These are phyloP conservation scores for Pterostichus madidus DNA, from an alignment of 2,888 invertebrate species.

Conservation along the genomic window DNA sequence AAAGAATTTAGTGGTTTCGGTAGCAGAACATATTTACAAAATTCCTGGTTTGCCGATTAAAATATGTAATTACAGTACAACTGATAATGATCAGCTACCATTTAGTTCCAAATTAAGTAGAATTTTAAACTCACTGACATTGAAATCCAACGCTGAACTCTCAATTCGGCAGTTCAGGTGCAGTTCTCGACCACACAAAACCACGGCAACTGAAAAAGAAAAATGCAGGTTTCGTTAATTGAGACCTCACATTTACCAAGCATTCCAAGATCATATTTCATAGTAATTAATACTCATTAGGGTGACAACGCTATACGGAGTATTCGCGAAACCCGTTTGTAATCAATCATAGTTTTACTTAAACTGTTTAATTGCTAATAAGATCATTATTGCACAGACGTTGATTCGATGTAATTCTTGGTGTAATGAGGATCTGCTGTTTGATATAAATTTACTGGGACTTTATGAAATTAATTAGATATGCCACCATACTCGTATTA, in stretches of 20 bases:
- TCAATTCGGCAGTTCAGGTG: slow-evolving; percentile 2
- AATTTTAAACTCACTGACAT: neutral
- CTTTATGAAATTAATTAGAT: no score
- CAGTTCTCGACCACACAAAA: slow-evolving; percentile 37
- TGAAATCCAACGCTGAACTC: neutral
- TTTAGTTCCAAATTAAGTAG: neutral
- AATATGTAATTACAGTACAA: neutral
- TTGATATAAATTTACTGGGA: neutral
- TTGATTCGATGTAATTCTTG: slow-evolving; percentile 27
- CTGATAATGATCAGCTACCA: neutral
- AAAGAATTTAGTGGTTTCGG: no score
- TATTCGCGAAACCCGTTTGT: slow-evolving; percentile 30
- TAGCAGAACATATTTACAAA: neutral
- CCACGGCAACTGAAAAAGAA: slow-evolving; percentile 17
- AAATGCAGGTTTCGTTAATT: slow-evolving; percentile 56
- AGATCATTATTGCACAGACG: slow-evolving; percentile 34
- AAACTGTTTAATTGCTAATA: slow-evolving; percentile 53
- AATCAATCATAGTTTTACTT: slow-evolving; percentile 61
- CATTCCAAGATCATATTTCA: slow-evolving; percentile 55
- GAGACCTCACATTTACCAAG: slow-evolving; percentile 48
- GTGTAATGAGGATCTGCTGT: slow-evolving; percentile 17
- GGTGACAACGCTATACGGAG: slow-evolving; percentile 42
- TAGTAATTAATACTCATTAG: slow-evolving; percentile 63
- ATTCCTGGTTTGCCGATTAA: slow-evolving; percentile 31
- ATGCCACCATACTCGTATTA: no score